These are phyloP conservation scores for Mungos mungo DNA, from an alignment of 2,113 vertebrate species.

Conservation along the genomic window DNA sequence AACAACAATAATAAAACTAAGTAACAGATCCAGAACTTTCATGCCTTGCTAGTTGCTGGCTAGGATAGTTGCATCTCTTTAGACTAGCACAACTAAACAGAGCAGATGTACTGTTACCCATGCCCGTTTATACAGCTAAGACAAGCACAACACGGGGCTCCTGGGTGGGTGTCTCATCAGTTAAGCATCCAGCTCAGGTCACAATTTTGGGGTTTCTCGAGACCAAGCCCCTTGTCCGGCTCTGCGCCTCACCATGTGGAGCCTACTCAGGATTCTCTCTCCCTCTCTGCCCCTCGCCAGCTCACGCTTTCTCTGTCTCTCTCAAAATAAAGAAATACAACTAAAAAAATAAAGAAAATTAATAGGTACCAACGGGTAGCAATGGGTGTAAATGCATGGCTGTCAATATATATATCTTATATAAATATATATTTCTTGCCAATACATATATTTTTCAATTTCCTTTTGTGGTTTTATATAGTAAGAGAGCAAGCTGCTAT, in stretches of 20 bases:
- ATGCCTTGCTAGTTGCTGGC: not conserved
- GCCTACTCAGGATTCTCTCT: too few relatives aligned
- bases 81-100: not conserved
- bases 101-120: not conserved
- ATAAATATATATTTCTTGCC: not conserved
- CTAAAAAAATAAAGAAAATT: not conserved
- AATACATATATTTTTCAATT: not conserved
- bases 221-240: too few relatives aligned
- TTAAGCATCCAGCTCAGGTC: too few relatives aligned
- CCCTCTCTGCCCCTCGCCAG: too few relatives aligned
- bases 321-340: too few relatives aligned
- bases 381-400: not conserved
- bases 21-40: not conserved
- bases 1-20: not conserved
- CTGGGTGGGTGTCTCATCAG: too few relatives aligned
- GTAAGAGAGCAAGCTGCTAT: not conserved
- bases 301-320: too few relatives aligned
- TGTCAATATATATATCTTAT: too few relatives aligned
- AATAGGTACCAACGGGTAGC: not conserved
- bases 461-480: not conserved
- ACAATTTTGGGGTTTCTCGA: too few relatives aligned
- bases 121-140: not conserved
- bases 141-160: not conserved
- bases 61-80: not conserved
- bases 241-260: too few relatives aligned